Percentiles rank a stretch among this genome's conserved stretches.
These are phyloP conservation scores for Erithacus rubecula DNA, from an alignment of 2,797 vertebrate species.

Conservation along the genomic window DNA sequence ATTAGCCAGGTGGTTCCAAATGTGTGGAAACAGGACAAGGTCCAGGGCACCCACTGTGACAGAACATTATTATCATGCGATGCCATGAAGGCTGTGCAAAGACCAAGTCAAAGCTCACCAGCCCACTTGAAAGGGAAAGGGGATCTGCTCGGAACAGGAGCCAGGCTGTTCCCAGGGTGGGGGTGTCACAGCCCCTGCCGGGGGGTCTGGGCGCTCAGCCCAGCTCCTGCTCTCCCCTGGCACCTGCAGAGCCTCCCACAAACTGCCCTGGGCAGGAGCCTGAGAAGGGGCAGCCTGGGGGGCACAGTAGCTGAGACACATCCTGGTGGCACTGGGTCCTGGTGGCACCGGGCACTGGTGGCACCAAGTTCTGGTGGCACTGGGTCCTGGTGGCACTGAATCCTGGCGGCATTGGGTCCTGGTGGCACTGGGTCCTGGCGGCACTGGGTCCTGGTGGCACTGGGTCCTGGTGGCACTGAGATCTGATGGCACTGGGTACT, in stretches of 20 bases:
- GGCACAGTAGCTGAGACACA: fast-evolving
- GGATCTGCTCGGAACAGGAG: neutral
- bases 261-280: neutral
- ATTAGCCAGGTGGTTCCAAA: slow-evolving; percentile 70
- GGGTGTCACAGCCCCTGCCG: neutral
- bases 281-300: neutral
- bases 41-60: slow-evolving; percentile 90
- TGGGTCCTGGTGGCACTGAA: no score
- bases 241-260: neutral
- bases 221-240: neutral
- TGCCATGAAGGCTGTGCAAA: slow-evolving; percentile 74
- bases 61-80: slow-evolving; percentile 75
- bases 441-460: no score
- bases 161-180: slow-evolving; percentile 42
- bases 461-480: no score
- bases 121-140: slow-evolving; percentile 53
- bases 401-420: no score
- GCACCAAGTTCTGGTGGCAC: no score
- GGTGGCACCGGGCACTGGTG: no score
- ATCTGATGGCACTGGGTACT: no score
- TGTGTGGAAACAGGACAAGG: slow-evolving; percentile 84
- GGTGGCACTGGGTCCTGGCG: no score
- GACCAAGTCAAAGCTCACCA: slow-evolving; percentile 66
- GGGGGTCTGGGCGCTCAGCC: neutral
- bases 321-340: neutral